A percentile compares a stretch with the other conserved stretches of the same genome.
Conservation (phyloP, 2,888 invertebrate genomes). For the Cylloceria caligata region DNA sequence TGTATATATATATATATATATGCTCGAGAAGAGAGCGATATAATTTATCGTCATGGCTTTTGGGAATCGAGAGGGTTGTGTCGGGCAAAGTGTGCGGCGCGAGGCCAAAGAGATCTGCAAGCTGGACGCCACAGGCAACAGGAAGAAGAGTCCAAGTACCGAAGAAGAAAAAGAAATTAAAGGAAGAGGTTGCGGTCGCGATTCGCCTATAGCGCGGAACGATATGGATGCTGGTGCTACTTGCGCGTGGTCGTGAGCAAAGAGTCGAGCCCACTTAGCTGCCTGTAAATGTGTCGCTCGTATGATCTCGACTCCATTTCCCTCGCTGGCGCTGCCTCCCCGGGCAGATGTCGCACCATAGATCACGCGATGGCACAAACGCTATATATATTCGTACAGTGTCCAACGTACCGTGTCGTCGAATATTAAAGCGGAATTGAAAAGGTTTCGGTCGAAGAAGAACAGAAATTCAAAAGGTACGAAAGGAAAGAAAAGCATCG, state of each 20-base stretch:
- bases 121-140: constrained; percentile 26
- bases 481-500: background rate
- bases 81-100: constrained; percentile 26
- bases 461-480: constrained; percentile 39
- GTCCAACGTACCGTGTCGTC: constrained; percentile 47
- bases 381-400: constrained; percentile 18
- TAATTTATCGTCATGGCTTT: constrained; percentile 79
- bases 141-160: constrained; percentile 35
- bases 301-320: constrained; percentile 75
- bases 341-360: constrained; percentile 81
- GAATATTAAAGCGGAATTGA: constrained; percentile 51
- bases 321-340: constrained; percentile 51
- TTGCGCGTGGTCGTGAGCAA: constrained; percentile 40
- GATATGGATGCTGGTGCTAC: constrained; percentile 31
- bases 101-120: constrained; percentile 38
- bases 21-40: background rate
- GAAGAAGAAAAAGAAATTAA: constrained; percentile 20
- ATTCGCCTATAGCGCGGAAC: constrained; percentile 60
- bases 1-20: background rate
- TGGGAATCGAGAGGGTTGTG: constrained; percentile 73
- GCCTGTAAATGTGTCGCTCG: constrained; percentile 82
- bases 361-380: constrained; percentile 76
- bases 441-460: constrained; percentile 1
- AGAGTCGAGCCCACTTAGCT: constrained; percentile 79
- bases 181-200: constrained; percentile 14